These are phyloP conservation scores for Lepidonotus clava DNA, from an alignment of 2,888 invertebrate species.

Conservation along the genomic window DNA sequence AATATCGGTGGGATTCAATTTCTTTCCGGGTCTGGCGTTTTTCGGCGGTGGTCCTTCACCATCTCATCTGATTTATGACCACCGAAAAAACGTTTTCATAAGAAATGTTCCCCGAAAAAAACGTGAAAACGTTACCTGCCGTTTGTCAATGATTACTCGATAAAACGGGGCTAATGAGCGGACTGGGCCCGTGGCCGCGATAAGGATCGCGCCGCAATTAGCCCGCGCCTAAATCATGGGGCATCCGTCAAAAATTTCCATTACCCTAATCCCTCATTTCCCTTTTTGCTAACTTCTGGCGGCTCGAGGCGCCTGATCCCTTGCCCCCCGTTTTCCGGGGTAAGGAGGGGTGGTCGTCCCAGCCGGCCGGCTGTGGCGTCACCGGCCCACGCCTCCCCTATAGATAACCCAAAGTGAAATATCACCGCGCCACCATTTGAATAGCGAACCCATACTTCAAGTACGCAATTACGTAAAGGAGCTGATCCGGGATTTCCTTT, in stretches of 20 bases:
- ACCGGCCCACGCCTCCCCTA: too few relatives aligned
- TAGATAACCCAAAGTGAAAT: not conserved
- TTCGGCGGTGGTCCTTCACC: constrained; percentile 1
- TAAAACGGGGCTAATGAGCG: constrained; percentile 46
- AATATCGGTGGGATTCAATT: constrained; percentile 12
- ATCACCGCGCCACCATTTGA: constrained; percentile 13
- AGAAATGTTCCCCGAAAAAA: not conserved
- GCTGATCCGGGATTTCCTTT: not conserved
- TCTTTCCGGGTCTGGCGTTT: constrained; percentile 4
- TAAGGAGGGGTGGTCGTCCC: not conserved
- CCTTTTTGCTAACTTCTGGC: constrained; percentile 30
- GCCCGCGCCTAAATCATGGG: constrained; percentile 38
- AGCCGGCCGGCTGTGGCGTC: too few relatives aligned
- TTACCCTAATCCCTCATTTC: constrained; percentile 52
- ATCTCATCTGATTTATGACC: constrained; percentile 23
- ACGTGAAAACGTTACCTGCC: constrained; percentile 30
- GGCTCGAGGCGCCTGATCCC: not conserved
- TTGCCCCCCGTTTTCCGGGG: constrained; percentile 15
- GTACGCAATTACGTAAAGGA: not conserved
- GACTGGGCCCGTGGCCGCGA: constrained; percentile 9
- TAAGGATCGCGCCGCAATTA: constrained; percentile 39
- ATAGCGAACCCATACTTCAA: constrained; percentile 40
- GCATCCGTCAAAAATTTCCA: constrained; percentile 22
- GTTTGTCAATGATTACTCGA: constrained; percentile 31
- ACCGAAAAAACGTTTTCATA: not conserved